Base-by-base conservation (phyloP, 2,888 invertebrate genomes). In the Platycnemis pennipes region DNA sequence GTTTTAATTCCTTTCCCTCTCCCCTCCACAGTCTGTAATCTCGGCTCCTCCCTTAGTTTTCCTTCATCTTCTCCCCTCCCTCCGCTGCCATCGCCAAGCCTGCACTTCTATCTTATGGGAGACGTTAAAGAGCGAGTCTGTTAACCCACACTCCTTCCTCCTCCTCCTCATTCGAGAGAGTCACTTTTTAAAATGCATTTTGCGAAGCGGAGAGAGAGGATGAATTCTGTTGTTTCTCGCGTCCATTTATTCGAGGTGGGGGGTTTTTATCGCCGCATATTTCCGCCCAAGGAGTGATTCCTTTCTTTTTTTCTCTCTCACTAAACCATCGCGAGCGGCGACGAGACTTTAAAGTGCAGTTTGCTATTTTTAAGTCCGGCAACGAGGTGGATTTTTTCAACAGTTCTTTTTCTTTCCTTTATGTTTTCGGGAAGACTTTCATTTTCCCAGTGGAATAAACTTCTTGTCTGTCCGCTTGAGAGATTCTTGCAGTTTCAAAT, bases 121-220 rank as follows among this genome's bases (percentile, higher is more conserved):
- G 77, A 77, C 77, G 37, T 77, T 77, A 77, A 77, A 77, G 77
- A 77, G 77, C 37, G 77, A 77, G 69, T 31, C 69, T 77, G n/a
- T n/a, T 31, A 13, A n/a, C 31, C 69, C 77, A 11, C 77, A 16
- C 77, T 11, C 77, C 11, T 22, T 2, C 13, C 4, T 53, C 63
- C 26, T 26, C 63, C 26, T 8, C 63, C 26, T n/a, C 13, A 1
- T 31, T 2, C 37, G 11, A 2, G 22, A 16, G 77, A 77, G 77
- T 37, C 77, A 22, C 77, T 13, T 77, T 26, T 77, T 77, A 4
- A 77, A 77, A 37, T 77, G 77, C 77, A 77, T 77, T 31, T 77
- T 16, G 77, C 77, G 37, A 77, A 77, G 37, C 77, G 77, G 37
- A 77, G 37, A 11, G 77, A 63, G 63, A 63, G 63, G 37, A 77